Evolutionary conservation across 2,113 vertebrate genomes (phyloP), one percentile per base, ranked within the genome.

Genomic region (Haemorhous mexicanus): DNA sequence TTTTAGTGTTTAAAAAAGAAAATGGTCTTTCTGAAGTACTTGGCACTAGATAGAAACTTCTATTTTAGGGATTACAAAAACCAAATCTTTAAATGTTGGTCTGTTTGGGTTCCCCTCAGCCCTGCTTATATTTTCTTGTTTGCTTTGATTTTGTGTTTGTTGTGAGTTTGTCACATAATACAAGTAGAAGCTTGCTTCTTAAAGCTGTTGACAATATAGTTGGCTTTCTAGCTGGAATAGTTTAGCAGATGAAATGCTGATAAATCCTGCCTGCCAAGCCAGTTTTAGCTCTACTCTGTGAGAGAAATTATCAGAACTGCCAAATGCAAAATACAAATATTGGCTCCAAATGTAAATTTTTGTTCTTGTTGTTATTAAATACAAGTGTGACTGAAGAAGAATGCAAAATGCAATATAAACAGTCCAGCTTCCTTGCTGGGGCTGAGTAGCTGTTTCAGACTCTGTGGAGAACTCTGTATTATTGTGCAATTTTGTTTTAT

Each of bases 281-380:
- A 64, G 33, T 41, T 93, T 84, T 84, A 56, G 75, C 70, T 69
- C 49, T 74, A 2, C 11, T 70, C 2, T 0, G 13, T 74, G 73
- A 41, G 30, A 59, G 72, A 73, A 87, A 74, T 49, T 70, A 73
- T 84, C 52, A 44, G 30, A 76, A 58, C 44, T 87, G 64, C 61
- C 62, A 87, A 67, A 78, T 62, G 16, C 49, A 82, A 94, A 91
- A 75, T 46, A 72, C 17, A 89, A 94, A 87, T 84, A 91, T 87
- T 87, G 77, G 49, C 87, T 66, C 58, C 44, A 68, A 78, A 86
- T 28, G 33, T 19, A 56, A 32, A 17, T 61, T 91, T 74, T 91
- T 84, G 47, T 79, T 86, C 27, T 70, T 67, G 13, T 80, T 94
- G 14, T 86, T 94, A 50, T 47, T 91, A 96, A 89, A 89, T 83